phyloP scores from a whole-genome alignment of 2,113 vertebrate genomes.

The Nothoprocta pentlandii region DNA sequence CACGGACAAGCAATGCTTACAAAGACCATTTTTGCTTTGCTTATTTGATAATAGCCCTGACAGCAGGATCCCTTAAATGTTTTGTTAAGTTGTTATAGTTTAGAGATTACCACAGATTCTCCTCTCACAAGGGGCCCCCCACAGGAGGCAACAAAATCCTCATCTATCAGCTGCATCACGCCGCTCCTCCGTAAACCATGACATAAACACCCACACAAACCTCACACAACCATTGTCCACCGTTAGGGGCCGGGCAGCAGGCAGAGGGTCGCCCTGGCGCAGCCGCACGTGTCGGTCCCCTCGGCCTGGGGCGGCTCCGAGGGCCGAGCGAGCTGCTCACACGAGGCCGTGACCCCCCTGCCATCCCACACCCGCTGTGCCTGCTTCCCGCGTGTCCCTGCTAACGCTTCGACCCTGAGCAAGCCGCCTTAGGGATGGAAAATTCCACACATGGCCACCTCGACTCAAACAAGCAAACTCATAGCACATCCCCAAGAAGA shows the following conservation, averaged over 20 bases:
- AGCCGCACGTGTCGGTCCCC: not conserved
- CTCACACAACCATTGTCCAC: no score
- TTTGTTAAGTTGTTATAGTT: not conserved
- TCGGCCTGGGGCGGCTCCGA: not conserved
- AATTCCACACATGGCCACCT: not conserved
- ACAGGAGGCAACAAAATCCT: not conserved
- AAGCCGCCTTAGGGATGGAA: not conserved
- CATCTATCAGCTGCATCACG: not conserved
- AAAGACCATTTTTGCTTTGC: not conserved
- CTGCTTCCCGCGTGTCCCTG: not conserved
- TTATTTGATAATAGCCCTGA: not conserved
- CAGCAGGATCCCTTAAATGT: not conserved
- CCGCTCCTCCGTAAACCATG: not conserved
- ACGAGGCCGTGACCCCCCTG: not conserved
- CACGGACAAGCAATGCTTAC: not conserved
- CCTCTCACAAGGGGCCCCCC: not conserved
- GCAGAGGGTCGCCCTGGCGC: not conserved
- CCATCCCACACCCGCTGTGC: accelerated
- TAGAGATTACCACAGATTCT: accelerated
- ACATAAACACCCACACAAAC: no score
- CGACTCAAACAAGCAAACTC: not conserved
- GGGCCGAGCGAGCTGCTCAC: not conserved
- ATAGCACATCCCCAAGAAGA: not conserved
- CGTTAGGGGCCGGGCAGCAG: not conserved
- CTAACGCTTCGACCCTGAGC: not conserved